Base-by-base conservation (phyloP, 2,113 vertebrate genomes). In the Cercocebus atys region DNA sequence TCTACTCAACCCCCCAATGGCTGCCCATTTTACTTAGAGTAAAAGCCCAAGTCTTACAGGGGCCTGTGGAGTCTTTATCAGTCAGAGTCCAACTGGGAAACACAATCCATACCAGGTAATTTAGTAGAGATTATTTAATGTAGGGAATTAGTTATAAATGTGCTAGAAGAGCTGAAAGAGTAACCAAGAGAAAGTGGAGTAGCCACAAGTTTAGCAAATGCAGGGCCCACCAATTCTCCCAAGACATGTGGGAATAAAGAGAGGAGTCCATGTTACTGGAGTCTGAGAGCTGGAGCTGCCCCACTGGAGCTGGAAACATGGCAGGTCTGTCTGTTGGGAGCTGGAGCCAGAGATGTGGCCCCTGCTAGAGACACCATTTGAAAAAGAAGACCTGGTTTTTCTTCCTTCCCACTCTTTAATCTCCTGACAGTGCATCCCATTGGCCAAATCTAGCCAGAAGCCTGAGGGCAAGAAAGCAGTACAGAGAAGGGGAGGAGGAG, bases 21-120 rank as follows among this genome's bases (percentile, higher is more conserved):
- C 22, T 93, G 32, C 27, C 59, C 17, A 23, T 87, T 95, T 97
- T 68, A 91, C 25, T 93, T 76, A 94, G 59, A 92, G 38, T 79
- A 88, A 95, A 97, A 96, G 5, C 50, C 20, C 32, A 95, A 59
- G 43, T 22, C 66, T 89, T 89, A 85, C 0, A 68, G 78, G 22
- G 27, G 13, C 9, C 70, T n/a, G 0, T 40, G 86, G n/a, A 89
- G 43, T 10, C 47, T 93, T 25, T 57, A 75, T 92, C n/a, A 79
- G 10, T 59, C 43, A 96, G 43, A 50, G 38, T 72, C 73, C 79
- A 93, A 6, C 9, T 93, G 80, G 55, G 50, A 90, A 96, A 78
- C 40, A 66, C 66, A 92, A 80, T 47, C 20, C n/a, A 90, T 11
- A 76, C 38, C 30, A 78, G 57, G 76, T 40, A 93, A 78, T 92